Conservation (phyloP, 2,888 invertebrate genomes). For the Acronicta leporina region DNA sequence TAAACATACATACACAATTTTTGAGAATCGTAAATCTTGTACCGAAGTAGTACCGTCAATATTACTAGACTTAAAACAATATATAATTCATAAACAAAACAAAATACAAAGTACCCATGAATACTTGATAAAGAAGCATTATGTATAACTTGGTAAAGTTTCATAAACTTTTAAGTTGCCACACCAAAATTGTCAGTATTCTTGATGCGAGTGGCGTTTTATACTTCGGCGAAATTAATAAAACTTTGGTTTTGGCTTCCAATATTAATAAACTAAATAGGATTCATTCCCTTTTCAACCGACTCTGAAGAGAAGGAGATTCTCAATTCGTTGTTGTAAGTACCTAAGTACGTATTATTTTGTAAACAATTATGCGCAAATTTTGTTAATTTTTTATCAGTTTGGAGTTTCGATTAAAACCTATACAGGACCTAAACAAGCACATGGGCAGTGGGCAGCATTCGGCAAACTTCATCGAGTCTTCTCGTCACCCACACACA, state of each 20-base stretch:
- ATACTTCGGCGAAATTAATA: conserved; percentile 37
- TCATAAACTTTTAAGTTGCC: conserved; percentile 16
- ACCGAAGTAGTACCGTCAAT: not conserved
- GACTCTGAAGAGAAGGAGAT: no score
- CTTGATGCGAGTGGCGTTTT: conserved; percentile 22
- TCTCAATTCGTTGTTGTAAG: no score
- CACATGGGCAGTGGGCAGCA: no score
- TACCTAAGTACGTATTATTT: no score
- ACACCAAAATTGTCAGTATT: conserved; percentile 30
- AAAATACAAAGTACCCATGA: conserved; percentile 27
- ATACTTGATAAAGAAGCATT: conserved; percentile 39
- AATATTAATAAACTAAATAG: conserved; percentile 25
- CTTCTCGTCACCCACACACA: no score
- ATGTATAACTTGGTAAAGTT: conserved; percentile 33
- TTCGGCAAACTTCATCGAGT: no score
- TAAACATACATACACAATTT: no score
- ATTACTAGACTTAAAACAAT: conserved; percentile 1
- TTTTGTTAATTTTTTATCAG: no score
- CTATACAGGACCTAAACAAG: no score
- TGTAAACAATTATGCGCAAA: no score
- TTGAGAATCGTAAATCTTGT: no score
- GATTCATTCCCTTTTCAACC: not conserved
- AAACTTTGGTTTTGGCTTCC: conserved; percentile 29
- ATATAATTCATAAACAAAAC: conserved; percentile 7
- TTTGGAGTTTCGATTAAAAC: no score